Evolutionary conservation across 2,797 vertebrate species (phyloP), one percentile per base, ranked within the genome.

Genomic region (Carcharodon carcharias): DNA sequence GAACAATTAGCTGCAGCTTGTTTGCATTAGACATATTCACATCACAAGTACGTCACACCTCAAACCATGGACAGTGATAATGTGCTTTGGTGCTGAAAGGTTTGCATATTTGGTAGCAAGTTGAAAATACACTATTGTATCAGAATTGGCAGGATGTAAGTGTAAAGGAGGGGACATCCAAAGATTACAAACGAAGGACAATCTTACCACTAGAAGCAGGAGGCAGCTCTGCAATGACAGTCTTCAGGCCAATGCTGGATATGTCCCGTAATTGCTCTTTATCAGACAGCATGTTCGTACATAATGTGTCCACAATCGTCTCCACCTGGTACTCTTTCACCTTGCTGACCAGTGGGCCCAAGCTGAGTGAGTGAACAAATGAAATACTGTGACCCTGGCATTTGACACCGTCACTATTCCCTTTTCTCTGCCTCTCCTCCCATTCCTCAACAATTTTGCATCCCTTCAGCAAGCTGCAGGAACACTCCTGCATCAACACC

Each of bases 291-390:
- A 99, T 99, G 98, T 99, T 99, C 0, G 98, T 98, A 21, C 99
- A 99, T 31, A 99, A 98, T 0, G 98, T 98, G 0, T 99, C 99
- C 98, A 99, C 99, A 23, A 99, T 99, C 3, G 97, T 98, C 98
- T 99, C 99, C 97, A 99, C 99, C 97, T 99, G 99, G 97, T 98
- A 98, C 96, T 99, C 99, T 97, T 99, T 99, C 97, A 99, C 99
- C 77, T 99, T 99, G 96, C 98, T 98, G 97, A 99, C 98, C 97
- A 99, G 97, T 0, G 99, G 99, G 3, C 99, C 99, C 97, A 99
- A 97, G 96, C 99, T 99, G 97, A 0, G 18, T 61, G 95, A 56
- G 28, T 2, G 31, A 77, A 77, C 23, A 95, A 77, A 77, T 31
- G 0, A 95, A 95, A 95, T 71, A 21, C 67, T 40, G 21, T 95